Conservation (phyloP, 2,888 invertebrate species). For the Biston stratarius region DNA sequence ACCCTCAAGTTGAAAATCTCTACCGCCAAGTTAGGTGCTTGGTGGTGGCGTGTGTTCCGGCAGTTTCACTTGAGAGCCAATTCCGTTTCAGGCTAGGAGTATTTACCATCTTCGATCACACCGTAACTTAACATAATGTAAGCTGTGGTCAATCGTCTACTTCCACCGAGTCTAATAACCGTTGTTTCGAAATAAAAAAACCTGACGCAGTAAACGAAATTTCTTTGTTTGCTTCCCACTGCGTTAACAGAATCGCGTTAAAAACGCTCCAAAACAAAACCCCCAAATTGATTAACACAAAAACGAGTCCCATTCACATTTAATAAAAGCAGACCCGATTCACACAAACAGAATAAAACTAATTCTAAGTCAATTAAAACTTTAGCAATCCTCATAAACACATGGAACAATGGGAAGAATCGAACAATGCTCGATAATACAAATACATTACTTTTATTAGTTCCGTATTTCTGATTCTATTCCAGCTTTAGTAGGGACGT, state of each 20-base stretch:
- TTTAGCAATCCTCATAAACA: conserved; percentile 44
- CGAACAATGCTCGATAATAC: conserved; percentile 44
- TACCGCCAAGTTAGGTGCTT: no score
- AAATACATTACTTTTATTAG: conserved; percentile 43
- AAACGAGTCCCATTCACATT: conserved; percentile 26
- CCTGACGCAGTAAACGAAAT: no score
- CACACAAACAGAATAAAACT: conserved; percentile 43
- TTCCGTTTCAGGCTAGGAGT: no score
- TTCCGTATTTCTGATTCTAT: conserved; percentile 34
- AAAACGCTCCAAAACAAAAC: conserved; percentile 3
- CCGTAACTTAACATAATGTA: no score
- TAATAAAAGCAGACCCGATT: conserved; percentile 31
- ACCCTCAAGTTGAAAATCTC: no score
- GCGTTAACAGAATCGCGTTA: not conserved
- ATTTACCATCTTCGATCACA: no score
- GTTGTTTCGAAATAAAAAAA: no score
- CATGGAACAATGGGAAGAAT: conserved; percentile 40
- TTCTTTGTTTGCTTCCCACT: no score
- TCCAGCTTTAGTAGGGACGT: conserved; percentile 1
- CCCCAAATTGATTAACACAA: conserved; percentile 17
- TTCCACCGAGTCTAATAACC: no score
- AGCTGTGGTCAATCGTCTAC: no score
- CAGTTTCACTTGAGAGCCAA: no score
- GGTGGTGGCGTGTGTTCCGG: no score
- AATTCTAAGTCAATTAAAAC: conserved; percentile 49